phyloP scores from a whole-genome alignment of 2,888 invertebrate species.

The Hecatera dysodea region DNA sequence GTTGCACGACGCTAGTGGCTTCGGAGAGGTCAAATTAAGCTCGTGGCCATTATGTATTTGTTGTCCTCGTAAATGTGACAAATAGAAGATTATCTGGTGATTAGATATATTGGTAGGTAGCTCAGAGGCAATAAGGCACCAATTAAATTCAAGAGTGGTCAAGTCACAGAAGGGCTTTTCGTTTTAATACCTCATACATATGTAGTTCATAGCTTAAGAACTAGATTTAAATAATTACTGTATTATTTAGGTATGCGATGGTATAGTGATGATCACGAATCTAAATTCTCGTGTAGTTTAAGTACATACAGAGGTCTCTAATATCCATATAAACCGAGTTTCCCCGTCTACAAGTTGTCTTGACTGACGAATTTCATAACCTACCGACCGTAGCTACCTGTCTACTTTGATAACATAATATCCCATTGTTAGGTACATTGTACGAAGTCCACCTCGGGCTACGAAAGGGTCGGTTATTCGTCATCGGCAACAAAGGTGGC shows the following conservation, averaged over 20 bases:
- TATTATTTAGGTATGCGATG: not conserved
- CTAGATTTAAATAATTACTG: constrained; percentile 1
- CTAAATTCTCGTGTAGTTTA: not conserved
- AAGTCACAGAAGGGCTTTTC: not conserved
- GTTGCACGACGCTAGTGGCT: constrained; percentile 54
- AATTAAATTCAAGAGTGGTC: not conserved
- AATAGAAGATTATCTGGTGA: not conserved
- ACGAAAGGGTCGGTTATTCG: not conserved
- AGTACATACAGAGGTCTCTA: not conserved
- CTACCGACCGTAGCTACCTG: no score
- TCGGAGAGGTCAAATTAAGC: constrained; percentile 40
- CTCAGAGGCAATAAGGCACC: constrained; percentile 1
- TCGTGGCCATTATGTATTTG: constrained; percentile 13
- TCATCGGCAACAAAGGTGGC: constrained; percentile 9
- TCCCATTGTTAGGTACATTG: constrained; percentile 24
- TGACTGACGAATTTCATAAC: constrained; percentile 6
- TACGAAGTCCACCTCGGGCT: not conserved
- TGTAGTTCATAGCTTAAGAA: not conserved
- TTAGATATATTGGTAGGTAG: not conserved
- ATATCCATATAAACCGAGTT: not conserved
- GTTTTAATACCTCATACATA: not conserved
- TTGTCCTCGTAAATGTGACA: constrained; percentile 8
- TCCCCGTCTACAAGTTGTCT: not conserved
- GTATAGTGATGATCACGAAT: not conserved
- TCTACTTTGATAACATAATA: constrained; percentile 8